Conservation (phyloP, 53 echinoderm and acorn worm genomes). For the Patiria pectinifera region DNA sequence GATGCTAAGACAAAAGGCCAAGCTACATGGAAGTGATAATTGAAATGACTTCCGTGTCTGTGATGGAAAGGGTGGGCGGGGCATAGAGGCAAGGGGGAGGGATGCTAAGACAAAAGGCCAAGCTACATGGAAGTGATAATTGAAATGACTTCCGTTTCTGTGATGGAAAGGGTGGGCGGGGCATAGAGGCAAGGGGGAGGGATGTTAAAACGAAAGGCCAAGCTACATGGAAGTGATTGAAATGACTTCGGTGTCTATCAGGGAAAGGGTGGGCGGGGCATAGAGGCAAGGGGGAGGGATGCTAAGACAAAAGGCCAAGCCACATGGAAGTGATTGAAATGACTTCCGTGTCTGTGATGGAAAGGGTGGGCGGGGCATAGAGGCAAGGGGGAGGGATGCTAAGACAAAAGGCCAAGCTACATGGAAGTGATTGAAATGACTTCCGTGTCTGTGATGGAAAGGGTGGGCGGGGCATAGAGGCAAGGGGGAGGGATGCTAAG, state of each 20-base stretch:
- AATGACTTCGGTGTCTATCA: too few relatives aligned
- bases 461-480: background rate
- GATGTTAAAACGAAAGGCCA: background rate
- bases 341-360: too few relatives aligned
- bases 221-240: too few relatives aligned
- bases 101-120: background rate
- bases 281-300: too few relatives aligned
- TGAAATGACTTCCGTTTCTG: background rate
- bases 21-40: slow-evolving; percentile 91
- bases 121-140: background rate
- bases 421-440: slow-evolving; percentile 73
- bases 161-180: background rate
- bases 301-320: too few relatives aligned
- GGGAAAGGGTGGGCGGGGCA: too few relatives aligned
- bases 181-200: background rate
- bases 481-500: background rate
- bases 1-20: slow-evolving; percentile 79
- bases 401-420: slow-evolving; percentile 82
- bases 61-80: background rate
- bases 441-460: background rate
- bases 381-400: slow-evolving; percentile 69
- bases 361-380: slow-evolving; percentile 38
- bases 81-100: background rate
- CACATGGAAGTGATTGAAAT: too few relatives aligned
- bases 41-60: too few relatives aligned